A percentile compares a stretch with the other conserved stretches of the same genome.
phyloP scores from a whole-genome alignment of 2,888 invertebrate genomes.

The Syrista parreyssii region DNA sequence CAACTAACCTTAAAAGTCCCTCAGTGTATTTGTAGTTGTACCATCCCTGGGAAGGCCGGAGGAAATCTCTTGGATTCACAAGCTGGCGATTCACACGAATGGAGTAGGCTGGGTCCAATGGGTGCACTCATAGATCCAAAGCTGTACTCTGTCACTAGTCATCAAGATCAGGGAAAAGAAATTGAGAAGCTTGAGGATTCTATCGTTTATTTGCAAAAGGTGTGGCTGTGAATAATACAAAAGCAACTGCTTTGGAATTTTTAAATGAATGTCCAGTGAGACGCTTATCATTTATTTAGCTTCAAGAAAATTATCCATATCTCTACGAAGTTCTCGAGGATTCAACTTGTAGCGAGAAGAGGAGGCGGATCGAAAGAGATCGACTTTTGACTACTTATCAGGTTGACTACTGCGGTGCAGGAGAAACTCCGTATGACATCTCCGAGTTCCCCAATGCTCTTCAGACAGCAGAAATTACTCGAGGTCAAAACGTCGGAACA shows the following conservation, averaged over 20 bases:
- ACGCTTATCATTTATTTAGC: constrained; percentile 59
- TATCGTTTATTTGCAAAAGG: constrained; percentile 73
- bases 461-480: neutral
- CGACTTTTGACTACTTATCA: constrained; percentile 71
- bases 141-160: constrained; percentile 65
- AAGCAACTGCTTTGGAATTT: constrained; percentile 14
- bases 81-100: constrained; percentile 42
- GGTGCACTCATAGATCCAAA: constrained; percentile 74
- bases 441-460: neutral
- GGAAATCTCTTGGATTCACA: constrained; percentile 37
- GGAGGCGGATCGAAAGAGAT: constrained; percentile 73
- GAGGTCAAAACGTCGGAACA: constrained; percentile 10
- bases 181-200: constrained; percentile 71
- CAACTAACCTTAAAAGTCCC: neutral
- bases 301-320: constrained; percentile 75
- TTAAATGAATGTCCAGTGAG: neutral
- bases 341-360: constrained; percentile 70
- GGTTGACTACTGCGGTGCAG: constrained; percentile 69
- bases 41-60: neutral
- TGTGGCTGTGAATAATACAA: constrained; percentile 41
- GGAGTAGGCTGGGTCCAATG: constrained; percentile 70
- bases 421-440: neutral
- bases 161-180: constrained; percentile 58
- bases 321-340: constrained; percentile 73
- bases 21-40: too few species aligned